Conservation (phyloP, 2,888 invertebrate species). For the Tenthredo livida region DNA sequence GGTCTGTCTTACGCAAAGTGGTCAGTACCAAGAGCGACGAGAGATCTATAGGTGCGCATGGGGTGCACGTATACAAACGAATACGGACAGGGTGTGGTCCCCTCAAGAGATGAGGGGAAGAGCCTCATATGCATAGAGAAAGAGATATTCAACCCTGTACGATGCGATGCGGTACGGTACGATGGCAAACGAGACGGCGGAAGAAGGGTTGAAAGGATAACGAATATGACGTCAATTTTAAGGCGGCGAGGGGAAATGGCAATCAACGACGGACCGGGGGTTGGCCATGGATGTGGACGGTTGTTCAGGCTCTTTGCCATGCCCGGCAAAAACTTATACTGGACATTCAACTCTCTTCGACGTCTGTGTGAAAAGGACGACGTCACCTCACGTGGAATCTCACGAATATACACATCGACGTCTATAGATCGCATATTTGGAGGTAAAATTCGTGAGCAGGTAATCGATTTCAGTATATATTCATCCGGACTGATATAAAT, state of each 20-base stretch:
- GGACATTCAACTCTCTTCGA: conserved; percentile 36
- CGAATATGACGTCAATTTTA: conserved; percentile 77
- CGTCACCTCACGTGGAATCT: neutral
- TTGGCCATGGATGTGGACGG: conserved; percentile 19
- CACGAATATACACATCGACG: neutral
- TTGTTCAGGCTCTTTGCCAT: conserved; percentile 56
- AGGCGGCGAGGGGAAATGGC: conserved; percentile 73
- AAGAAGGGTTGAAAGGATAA: conserved; percentile 77
- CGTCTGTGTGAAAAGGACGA: neutral
- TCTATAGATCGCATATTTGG: neutral
- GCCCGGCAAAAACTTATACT: conserved; percentile 19
- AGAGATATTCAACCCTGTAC: conserved; percentile 42
- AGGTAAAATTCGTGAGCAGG: neutral
- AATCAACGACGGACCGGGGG: conserved; percentile 69
- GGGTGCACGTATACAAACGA: conserved; percentile 18
- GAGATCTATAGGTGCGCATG: neutral
- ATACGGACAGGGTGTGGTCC: conserved; percentile 48
- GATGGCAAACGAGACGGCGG: conserved; percentile 63
- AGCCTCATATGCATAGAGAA: conserved; percentile 51
- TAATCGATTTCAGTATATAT: neutral
- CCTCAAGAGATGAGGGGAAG: conserved; percentile 39
- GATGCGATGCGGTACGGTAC: conserved; percentile 17
- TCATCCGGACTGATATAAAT: neutral
- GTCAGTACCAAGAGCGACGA: conserved; percentile 12
- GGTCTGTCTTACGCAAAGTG: conserved; percentile 41